A percentile compares a stretch with the other conserved stretches of the same genome.
Evolutionary conservation across 37 sponge, comb jelly and placozoan genomes (phyloP).

Genomic region (Trichoplax adhaerens): DNA sequence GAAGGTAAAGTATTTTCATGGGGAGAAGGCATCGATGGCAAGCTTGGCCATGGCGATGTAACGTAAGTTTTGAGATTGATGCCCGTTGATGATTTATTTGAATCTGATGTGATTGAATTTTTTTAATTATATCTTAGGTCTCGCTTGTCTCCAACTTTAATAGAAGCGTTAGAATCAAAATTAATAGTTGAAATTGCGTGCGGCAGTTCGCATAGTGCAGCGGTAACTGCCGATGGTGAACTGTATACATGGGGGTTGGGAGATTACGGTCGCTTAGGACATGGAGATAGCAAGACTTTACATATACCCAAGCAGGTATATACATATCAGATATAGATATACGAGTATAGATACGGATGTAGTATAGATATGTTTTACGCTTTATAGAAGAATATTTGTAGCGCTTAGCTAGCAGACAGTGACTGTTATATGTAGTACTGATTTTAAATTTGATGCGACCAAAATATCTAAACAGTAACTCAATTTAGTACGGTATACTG

Average conservation of each 20-base stretch:
- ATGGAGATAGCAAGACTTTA: slow-evolving; percentile 48
- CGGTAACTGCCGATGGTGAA: slow-evolving; percentile 73
- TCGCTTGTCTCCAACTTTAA: slow-evolving; percentile 7
- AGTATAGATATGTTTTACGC: too few relatives aligned
- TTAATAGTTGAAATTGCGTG: slow-evolving; percentile 68
- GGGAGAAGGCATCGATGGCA: slow-evolving; percentile 95
- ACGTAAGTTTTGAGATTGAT: neutral
- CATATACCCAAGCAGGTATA: slow-evolving; percentile 76
- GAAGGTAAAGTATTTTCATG: slow-evolving; percentile 92
- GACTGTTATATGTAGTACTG: too few relatives aligned
- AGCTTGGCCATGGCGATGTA: slow-evolving; percentile 76
- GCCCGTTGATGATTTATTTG: neutral
- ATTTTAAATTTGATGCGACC: too few relatives aligned
- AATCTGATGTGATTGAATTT: slow-evolving; percentile 2
- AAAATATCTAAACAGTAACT: too few relatives aligned
- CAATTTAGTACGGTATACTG: too few relatives aligned
- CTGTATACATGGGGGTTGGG: slow-evolving; percentile 91
- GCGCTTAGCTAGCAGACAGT: too few relatives aligned
- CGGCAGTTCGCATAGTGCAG: slow-evolving; percentile 81
- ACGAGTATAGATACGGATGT: too few relatives aligned
- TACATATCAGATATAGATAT: neutral
- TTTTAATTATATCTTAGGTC: slow-evolving; percentile 14
- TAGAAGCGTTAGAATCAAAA: slow-evolving; percentile 71
- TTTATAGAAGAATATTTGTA: too few relatives aligned
- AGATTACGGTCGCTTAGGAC: slow-evolving; percentile 67